Percentiles rank a stretch among this genome's conserved stretches.
These are phyloP conservation scores for Rana temporaria DNA, from an alignment of 2,113 vertebrate species.

Conservation along the genomic window DNA sequence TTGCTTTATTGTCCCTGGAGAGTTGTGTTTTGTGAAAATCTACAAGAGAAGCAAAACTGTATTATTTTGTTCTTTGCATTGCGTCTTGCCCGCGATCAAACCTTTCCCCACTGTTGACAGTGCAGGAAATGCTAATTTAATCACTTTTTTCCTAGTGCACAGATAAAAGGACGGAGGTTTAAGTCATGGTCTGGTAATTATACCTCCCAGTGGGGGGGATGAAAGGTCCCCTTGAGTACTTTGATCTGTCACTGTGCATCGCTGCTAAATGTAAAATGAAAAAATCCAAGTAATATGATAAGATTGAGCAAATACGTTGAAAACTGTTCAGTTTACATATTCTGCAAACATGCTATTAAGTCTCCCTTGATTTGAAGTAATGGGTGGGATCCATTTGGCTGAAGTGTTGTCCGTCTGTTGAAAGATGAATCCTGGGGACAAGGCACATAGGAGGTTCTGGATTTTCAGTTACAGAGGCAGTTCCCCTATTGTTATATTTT, in stretches of 20 bases:
- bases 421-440: background rate
- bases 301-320: slow-evolving; percentile 9
- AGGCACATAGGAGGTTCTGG: too few species aligned
- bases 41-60: too few species aligned
- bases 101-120: slow-evolving; percentile 39
- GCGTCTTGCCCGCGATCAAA: background rate
- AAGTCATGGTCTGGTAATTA: slow-evolving; percentile 39
- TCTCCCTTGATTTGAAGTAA: background rate
- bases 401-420: background rate
- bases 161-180: slow-evolving; percentile 44
- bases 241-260: slow-evolving; percentile 35
- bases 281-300: slow-evolving; percentile 40
- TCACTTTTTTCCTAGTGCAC: slow-evolving; percentile 22
- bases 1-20: background rate
- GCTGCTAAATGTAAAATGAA: slow-evolving; percentile 41
- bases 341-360: background rate
- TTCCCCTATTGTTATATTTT: too few species aligned
- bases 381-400: background rate
- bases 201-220: slow-evolving; percentile 6
- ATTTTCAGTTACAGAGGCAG: too few species aligned
- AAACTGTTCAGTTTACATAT: slow-evolving; percentile 41
- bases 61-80: slow-evolving; percentile 29
- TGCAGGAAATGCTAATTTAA: slow-evolving; percentile 54
- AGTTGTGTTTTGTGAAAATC: background rate
- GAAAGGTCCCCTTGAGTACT: slow-evolving; percentile 21